These are phyloP conservation scores for Pogonophryne albipinna DNA, from an alignment of 2,797 vertebrate genomes.

Conservation along the genomic window DNA sequence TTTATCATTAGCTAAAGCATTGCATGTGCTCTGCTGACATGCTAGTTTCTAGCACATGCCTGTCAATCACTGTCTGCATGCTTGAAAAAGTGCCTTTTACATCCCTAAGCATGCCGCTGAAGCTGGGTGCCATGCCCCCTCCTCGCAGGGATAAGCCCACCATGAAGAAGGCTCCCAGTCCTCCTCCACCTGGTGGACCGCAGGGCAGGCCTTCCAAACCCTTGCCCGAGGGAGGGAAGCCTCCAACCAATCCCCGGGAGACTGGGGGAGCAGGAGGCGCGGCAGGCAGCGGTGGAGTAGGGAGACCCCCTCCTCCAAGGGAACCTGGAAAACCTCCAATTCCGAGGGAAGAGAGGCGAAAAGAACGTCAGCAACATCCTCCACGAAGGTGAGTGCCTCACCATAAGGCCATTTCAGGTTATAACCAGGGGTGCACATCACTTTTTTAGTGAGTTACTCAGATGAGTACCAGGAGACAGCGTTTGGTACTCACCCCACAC, in stretches of 20 bases:
- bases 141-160: slow-evolving; percentile 89
- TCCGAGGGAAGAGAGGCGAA: slow-evolving; percentile 89
- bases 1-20: slow-evolving; percentile 6
- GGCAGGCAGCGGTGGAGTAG: slow-evolving; percentile 67
- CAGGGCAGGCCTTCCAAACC: slow-evolving; percentile 79
- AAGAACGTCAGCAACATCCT: slow-evolving; percentile 90
- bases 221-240: slow-evolving; percentile 84
- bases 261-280: slow-evolving; percentile 65
- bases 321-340: slow-evolving; percentile 86
- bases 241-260: slow-evolving; percentile 82
- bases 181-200: slow-evolving; percentile 78
- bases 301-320: slow-evolving; percentile 81
- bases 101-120: slow-evolving; percentile 68
- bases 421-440: no score
- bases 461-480: no score
- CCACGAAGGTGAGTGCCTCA: slow-evolving; percentile 88
- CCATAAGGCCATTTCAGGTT: background rate
- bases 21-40: slow-evolving; percentile 13
- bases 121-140: slow-evolving; percentile 76
- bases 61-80: slow-evolving; percentile 25
- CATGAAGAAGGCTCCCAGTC: slow-evolving; percentile 89
- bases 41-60: background rate
- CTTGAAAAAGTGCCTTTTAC: slow-evolving; percentile 40
- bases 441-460: no score
- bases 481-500: no score